Base-by-base conservation (phyloP, 1,140 invertebrate species). In the Pseudomyrmex cubaensis region DNA sequence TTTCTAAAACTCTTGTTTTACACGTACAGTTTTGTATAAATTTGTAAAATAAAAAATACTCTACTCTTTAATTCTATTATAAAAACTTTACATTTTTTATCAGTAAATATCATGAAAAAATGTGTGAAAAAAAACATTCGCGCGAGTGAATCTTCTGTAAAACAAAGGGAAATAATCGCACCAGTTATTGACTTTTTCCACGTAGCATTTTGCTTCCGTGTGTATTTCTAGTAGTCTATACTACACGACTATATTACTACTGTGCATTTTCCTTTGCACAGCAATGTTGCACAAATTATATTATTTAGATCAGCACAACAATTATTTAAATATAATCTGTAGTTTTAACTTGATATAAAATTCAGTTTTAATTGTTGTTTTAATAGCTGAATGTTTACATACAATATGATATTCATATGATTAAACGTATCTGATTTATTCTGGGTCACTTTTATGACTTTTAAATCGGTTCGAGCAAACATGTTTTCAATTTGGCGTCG, bases 171-270 rank as follows among this genome's bases (percentile, higher is more conserved):
- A 72, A 50, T 80, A 59, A 80, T 59, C 12, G 35, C n/a, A 17
- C 4, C 66, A 59, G 20, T 70, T 80, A 80, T 80, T 35, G 76
- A 80, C 66, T 80, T 80, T 52, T 80, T 80, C 35, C 76, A 20
- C 76, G 46, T 80, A n/a, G 54, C 44, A 80, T 80, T 46, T 80
- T 70, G 76, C 66, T 72, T 80, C 56, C 44, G 66, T 59, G 54
- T 50, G 9, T 59, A 72, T 72, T 80, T 80, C 56, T 7, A 72
- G 15, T 54, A 22, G 35, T 13, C 66, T 70, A 80, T 12, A 48
- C 48, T 44, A 25, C 15, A 25, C 44, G 35, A 35, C 54, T 70
- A 70, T 61, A 78, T 22, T 22, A 22, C 25, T 35, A n/a, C 0
- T 7, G 35, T 70, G 52, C 35, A n/a, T 35, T 59, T 72, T 54